These are phyloP conservation scores for Notoglanidium macrostoma DNA, from an alignment of 2,797 vertebrate genomes.

Conservation along the genomic window DNA sequence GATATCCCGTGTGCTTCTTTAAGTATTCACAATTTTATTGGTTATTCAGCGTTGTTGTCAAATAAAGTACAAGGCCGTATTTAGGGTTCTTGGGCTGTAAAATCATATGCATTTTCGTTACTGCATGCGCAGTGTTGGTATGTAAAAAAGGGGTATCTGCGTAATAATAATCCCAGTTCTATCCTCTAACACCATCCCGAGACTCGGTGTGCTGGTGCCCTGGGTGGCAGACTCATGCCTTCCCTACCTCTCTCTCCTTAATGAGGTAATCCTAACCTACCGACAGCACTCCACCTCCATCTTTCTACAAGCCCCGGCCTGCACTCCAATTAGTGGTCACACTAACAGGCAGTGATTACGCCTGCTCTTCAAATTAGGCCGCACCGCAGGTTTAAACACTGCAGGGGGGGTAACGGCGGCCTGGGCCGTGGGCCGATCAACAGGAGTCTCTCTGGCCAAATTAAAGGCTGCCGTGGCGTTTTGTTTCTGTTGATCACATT, in stretches of 20 bases:
- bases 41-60: background rate
- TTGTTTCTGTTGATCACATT: slow-evolving; percentile 60
- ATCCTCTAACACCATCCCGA: slow-evolving; percentile 29
- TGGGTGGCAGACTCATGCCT: slow-evolving; percentile 55
- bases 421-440: slow-evolving; percentile 51
- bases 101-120: background rate
- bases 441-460: slow-evolving; percentile 54
- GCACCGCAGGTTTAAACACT: slow-evolving; percentile 61
- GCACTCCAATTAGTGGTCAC: slow-evolving; percentile 63
- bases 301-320: slow-evolving; percentile 54
- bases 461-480: slow-evolving; percentile 57
- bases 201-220: slow-evolving; percentile 18
- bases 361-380: slow-evolving; percentile 59
- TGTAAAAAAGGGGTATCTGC: background rate
- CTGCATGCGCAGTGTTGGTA: background rate
- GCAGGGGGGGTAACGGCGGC: slow-evolving; percentile 47
- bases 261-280: slow-evolving; percentile 50
- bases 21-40: background rate
- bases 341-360: slow-evolving; percentile 62
- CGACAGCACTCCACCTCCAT: slow-evolving; percentile 55
- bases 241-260: slow-evolving; percentile 37
- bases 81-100: background rate
- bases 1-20: background rate
- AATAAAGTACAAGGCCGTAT: background rate
- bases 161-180: slow-evolving; percentile 14